A percentile compares a stretch with the other conserved stretches of the same genome.
These are phyloP conservation scores for Picus viridis DNA, from an alignment of 2,797 vertebrate species.

Conservation along the genomic window DNA sequence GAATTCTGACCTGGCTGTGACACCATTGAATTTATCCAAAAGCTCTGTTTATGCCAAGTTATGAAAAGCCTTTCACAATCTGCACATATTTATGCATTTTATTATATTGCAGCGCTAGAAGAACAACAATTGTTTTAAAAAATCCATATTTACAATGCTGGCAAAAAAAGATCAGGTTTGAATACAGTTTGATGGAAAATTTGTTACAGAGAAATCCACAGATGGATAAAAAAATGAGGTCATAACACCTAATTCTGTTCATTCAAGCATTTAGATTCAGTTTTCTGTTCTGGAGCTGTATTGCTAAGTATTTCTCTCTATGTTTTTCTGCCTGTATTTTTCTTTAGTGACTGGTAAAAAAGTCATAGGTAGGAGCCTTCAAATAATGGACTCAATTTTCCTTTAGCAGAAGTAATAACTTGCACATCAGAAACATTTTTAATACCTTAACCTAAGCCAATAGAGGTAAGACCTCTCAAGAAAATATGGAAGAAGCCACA, in stretches of 20 bases:
- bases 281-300: neutral
- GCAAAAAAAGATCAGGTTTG: neutral
- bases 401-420: neutral
- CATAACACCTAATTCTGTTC: neutral
- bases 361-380: neutral
- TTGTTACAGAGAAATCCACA: neutral
- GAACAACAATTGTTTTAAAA: neutral
- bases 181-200: neutral
- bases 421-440: neutral
- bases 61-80: neutral
- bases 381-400: neutral
- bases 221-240: neutral
- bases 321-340: slow-evolving; percentile 4
- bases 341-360: neutral
- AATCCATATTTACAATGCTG: neutral
- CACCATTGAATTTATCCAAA: neutral
- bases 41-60: neutral
- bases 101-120: neutral
- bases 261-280: neutral
- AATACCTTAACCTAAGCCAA: neutral
- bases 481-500: slow-evolving; percentile 8
- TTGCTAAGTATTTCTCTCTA: neutral
- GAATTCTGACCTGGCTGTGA: neutral
- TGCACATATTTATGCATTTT: neutral
- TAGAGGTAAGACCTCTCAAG: neutral